Evolutionary conservation across 2,113 vertebrate species (phyloP), one percentile per base, ranked within the genome.

Genomic region (Ibidorhyncha struthersii): DNA sequence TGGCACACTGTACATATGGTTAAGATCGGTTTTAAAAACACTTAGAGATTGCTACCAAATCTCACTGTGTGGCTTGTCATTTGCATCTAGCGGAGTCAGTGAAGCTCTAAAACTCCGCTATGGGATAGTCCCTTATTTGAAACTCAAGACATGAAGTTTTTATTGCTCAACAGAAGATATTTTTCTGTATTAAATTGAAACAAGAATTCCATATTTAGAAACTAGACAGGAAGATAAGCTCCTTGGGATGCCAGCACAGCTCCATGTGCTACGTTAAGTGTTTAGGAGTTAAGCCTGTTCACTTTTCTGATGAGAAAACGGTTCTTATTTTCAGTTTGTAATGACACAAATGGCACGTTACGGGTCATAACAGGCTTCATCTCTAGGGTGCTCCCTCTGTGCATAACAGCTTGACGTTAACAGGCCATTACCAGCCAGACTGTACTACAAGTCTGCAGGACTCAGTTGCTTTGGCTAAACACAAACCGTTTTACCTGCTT

Each of bases 21-120:
- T 85, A 86, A 74, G 71, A 83, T 81, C 82, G 81, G 63, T 86
- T 93, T 77, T 65, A 77, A 88, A 95, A 90, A 85, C 82, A 66
- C 63, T 86, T 66, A 41, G 70, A 93, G 74, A 84, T 34, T 76
- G 41, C 87, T 86, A 76, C 52, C 50, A 61, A 58, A 73, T 82
- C 72, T 90, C 27, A 6, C 34, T 26, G 27, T 25, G 41, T 65
- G 82, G 56, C 66, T 82, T 82, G 66, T 76, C 82, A 36, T 63
- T 89, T 79, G 61, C 2, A 8, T 65, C 73, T 59, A 91, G 73
- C 16, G 71, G 36, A 61, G 67, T 30, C 36, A 72, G 66, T 52
- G 74, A 91, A 91, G 41, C 40, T 62, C 63, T 91, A 43, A 89
- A 62, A 47, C 22, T 58, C 27, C 3, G 1, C 25, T 84, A 2